Conservation (phyloP, 2,888 invertebrate genomes). For the Cloeon dipterum region DNA sequence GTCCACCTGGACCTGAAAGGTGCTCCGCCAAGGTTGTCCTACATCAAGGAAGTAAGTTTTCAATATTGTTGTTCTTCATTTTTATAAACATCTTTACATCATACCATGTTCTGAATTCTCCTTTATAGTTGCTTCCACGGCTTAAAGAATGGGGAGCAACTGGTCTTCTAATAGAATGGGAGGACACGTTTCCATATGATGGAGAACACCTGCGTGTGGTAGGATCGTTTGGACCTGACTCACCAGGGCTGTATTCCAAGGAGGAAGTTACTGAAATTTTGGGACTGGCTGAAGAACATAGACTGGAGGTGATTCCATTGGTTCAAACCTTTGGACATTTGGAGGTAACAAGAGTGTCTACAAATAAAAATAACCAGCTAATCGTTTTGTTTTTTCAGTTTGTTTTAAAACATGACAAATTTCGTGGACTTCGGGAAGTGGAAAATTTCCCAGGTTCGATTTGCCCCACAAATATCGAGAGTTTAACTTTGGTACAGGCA, state of each 20-base stretch:
- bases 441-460: constrained; percentile 42
- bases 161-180: constrained; percentile 67
- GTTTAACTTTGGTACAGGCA: constrained; percentile 33
- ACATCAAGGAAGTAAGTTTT: constrained; percentile 26
- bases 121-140: constrained; percentile 30
- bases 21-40: constrained; percentile 37
- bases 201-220: constrained; percentile 29
- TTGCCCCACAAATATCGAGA: constrained; percentile 41
- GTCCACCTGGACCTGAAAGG: constrained; percentile 57
- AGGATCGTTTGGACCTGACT: constrained; percentile 24
- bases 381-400: constrained; percentile 21
- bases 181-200: constrained; percentile 68
- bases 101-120: neutral
- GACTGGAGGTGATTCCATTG: constrained; percentile 48
- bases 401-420: constrained; percentile 47
- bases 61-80: neutral
- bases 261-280: constrained; percentile 42
- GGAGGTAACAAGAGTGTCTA: constrained; percentile 34
- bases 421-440: constrained; percentile 38
- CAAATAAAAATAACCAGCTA: neutral
- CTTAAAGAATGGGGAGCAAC: constrained; percentile 48
- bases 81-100: neutral
- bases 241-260: constrained; percentile 35
- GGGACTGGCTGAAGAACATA: constrained; percentile 35
- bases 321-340: constrained; percentile 77